Conservation (phyloP, 2,113 vertebrate species). For the Phodopus roborovskii region DNA sequence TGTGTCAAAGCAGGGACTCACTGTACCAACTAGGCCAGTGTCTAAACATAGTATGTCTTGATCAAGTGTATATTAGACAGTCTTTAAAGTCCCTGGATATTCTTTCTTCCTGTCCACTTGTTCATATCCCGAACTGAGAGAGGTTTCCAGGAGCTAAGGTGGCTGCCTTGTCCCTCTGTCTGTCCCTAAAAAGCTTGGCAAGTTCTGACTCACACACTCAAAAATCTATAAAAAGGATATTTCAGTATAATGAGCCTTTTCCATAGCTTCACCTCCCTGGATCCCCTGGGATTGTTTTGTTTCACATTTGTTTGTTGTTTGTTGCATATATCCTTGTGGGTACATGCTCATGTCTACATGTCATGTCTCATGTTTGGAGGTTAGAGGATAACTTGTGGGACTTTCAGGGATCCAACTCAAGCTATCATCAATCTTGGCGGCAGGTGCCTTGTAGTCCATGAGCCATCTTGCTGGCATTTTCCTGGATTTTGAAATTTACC, state of each 20-base stretch:
- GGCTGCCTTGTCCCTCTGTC: not conserved
- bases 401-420: not conserved
- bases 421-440: not conserved
- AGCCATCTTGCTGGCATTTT: not conserved
- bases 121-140: not conserved
- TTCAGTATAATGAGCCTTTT: not conserved
- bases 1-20: not conserved
- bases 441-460: not conserved
- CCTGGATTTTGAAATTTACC: not conserved
- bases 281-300: not conserved
- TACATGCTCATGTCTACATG: not conserved
- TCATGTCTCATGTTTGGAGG: not conserved
- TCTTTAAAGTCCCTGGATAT: not conserved
- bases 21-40: not conserved
- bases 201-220: not conserved
- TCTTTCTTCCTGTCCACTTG: not conserved
- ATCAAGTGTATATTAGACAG: not conserved
- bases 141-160: not conserved
- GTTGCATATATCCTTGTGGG: no score
- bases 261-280: not conserved
- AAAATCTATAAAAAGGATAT: not conserved
- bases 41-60: not conserved
- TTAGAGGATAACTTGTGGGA: no score
- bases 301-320: not conserved
- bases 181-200: constrained; percentile 13